phyloP scores from a whole-genome alignment of 2,797 vertebrate species.

The Huso huso region DNA sequence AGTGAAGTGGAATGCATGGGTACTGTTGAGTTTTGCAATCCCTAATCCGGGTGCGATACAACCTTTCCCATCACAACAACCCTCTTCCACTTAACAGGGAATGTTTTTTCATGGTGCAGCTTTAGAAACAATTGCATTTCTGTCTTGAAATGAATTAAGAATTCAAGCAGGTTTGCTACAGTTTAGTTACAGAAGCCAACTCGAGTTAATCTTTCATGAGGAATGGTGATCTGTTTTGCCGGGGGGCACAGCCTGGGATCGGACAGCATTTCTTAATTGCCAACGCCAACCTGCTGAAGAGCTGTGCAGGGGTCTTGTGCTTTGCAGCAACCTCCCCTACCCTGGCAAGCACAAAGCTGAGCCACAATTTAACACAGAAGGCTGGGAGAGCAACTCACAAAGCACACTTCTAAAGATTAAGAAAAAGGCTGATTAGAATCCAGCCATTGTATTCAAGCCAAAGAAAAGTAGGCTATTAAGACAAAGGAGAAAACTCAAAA shows the following conservation, averaged over 20 bases:
- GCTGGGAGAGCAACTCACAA: constrained; percentile 31
- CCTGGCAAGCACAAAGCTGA: constrained; percentile 21
- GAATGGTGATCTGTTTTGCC: constrained; percentile 13
- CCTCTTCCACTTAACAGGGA: too few relatives aligned
- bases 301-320: constrained; percentile 28
- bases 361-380: constrained; percentile 38
- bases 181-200: constrained; percentile 19
- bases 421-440: constrained; percentile 36
- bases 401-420: constrained; percentile 33
- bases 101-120: too few relatives aligned
- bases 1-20: too few relatives aligned
- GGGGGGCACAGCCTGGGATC: constrained; percentile 20
- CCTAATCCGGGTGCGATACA: too few relatives aligned
- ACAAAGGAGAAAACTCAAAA: too few relatives aligned
- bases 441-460: constrained; percentile 31
- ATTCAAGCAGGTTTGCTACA: constrained; percentile 27
- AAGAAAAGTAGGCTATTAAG: constrained; percentile 29
- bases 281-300: constrained; percentile 28
- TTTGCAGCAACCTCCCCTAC: constrained; percentile 22
- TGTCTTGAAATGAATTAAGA: constrained; percentile 11
- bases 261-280: constrained; percentile 38
- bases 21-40: too few relatives aligned
- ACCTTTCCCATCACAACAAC: too few relatives aligned
- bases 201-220: constrained; percentile 12
- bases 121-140: constrained; percentile 12